A percentile compares a stretch with the other conserved stretches of the same genome.
phyloP scores from a whole-genome alignment of 2,888 invertebrate genomes.

The Hyposoter dolosus region DNA sequence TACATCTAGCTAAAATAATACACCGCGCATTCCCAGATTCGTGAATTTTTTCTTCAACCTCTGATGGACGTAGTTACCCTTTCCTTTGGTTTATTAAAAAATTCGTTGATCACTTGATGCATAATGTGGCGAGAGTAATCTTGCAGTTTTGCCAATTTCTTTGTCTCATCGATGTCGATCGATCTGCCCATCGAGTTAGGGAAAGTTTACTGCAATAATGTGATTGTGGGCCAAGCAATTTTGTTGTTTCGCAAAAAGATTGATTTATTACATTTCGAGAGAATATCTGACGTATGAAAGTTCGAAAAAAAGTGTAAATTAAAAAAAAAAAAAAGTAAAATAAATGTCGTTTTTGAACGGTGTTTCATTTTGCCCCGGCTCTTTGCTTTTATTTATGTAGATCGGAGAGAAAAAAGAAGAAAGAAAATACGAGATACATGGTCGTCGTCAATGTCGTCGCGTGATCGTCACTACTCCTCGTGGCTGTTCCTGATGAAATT shows the following conservation, averaged over 20 bases:
- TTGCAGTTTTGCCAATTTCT: neutral
- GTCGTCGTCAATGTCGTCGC: constrained; percentile 55
- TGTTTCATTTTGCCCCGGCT: neutral
- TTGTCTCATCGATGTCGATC: neutral
- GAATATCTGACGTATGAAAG: neutral
- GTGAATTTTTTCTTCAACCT: neutral
- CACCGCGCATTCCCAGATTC: neutral
- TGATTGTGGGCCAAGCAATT: too few relatives aligned
- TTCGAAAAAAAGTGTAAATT: neutral
- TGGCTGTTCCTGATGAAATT: constrained; percentile 69
- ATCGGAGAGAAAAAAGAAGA: neutral
- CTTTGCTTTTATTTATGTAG: neutral
- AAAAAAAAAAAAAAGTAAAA: neutral
- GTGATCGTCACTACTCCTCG: constrained; percentile 71
- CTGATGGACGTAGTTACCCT: neutral
- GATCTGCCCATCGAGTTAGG: too few relatives aligned
- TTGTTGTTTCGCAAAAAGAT: too few relatives aligned
- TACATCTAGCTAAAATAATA: neutral
- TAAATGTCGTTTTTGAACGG: neutral
- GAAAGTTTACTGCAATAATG: too few relatives aligned
- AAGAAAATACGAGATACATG: constrained; percentile 67
- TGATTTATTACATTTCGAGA: too few relatives aligned
- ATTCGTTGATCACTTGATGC: too few relatives aligned
- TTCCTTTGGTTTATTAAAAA: neutral
- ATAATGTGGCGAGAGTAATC: too few relatives aligned